Conservation (phyloP, 2,113 vertebrate genomes). For the Hippocampus mohnikei region DNA sequence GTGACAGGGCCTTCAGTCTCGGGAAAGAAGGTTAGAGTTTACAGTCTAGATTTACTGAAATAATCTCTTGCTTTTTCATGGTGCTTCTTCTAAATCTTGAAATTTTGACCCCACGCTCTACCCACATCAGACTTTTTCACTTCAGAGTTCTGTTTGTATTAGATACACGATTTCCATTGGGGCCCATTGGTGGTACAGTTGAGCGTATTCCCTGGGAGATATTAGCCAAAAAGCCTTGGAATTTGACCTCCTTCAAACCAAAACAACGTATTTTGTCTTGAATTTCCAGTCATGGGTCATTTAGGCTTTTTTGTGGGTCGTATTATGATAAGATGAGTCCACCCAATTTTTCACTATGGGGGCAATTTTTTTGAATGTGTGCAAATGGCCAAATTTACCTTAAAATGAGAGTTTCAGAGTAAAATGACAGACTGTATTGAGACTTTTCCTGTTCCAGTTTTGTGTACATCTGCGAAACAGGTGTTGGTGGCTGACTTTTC, state of each 20-base stretch:
- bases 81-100: not conserved
- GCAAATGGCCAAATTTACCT: not conserved
- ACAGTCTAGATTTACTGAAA: not conserved
- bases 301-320: not conserved
- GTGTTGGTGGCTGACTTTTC: too few relatives aligned
- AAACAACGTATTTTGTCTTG: not conserved
- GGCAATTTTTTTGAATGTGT: not conserved
- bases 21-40: constrained; percentile 11
- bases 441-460: too few relatives aligned
- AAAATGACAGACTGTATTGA: not conserved
- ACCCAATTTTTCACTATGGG: not conserved
- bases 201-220: not conserved
- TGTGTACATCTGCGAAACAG: too few relatives aligned
- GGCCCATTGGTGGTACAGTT: too few relatives aligned
- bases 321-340: not conserved
- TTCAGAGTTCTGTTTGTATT: not conserved
- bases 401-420: not conserved
- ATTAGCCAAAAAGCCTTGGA: not conserved
- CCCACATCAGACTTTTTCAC: not conserved
- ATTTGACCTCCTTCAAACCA: not conserved
- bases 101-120: not conserved
- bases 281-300: not conserved
- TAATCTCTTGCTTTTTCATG: not conserved
- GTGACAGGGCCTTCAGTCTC: too few relatives aligned
- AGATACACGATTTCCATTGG: not conserved